These are phyloP conservation scores for Eublepharis macularius DNA, from an alignment of 2,113 vertebrate species.

Conservation along the genomic window DNA sequence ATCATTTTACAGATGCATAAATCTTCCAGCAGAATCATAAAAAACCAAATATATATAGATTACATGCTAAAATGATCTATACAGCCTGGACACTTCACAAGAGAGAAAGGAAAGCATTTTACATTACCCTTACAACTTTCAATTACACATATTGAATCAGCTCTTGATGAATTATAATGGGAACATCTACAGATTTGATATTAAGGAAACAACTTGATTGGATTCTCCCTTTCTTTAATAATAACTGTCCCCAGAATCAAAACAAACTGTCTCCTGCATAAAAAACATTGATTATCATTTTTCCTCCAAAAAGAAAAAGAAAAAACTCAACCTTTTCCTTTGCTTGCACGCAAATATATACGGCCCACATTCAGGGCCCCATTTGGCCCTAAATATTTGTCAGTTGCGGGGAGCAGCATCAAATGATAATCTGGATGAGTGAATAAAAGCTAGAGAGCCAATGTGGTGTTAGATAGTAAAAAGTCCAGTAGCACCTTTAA, in stretches of 20 bases:
- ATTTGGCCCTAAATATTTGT: too few relatives aligned
- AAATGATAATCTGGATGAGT: neutral
- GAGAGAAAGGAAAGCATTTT: constrained; percentile 11
- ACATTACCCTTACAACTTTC: constrained; percentile 9
- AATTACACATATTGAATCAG: constrained; percentile 13
- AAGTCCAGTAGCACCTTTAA: too few relatives aligned
- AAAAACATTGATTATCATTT: neutral
- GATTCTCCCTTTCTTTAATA: neutral
- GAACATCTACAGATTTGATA: neutral
- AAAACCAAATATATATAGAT: constrained; percentile 17
- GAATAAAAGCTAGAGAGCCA: neutral
- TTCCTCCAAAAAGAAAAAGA: too few relatives aligned
- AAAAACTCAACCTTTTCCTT: neutral
- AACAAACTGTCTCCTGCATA: neutral
- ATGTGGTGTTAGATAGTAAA: too few relatives aligned
- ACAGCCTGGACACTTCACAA: constrained; percentile 2
- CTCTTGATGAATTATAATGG: constrained; percentile 14
- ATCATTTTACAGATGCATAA: constrained; percentile 10
- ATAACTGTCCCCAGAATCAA: neutral
- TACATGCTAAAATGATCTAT: constrained; percentile 24
- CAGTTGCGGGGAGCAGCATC: neutral
- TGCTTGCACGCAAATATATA: neutral
- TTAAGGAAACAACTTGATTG: constrained; percentile 5
- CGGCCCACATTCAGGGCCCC: neutral
- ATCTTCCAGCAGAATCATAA: constrained; percentile 20